Base-by-base conservation (phyloP, 1,140 invertebrate species). In the Bombus huntii region DNA sequence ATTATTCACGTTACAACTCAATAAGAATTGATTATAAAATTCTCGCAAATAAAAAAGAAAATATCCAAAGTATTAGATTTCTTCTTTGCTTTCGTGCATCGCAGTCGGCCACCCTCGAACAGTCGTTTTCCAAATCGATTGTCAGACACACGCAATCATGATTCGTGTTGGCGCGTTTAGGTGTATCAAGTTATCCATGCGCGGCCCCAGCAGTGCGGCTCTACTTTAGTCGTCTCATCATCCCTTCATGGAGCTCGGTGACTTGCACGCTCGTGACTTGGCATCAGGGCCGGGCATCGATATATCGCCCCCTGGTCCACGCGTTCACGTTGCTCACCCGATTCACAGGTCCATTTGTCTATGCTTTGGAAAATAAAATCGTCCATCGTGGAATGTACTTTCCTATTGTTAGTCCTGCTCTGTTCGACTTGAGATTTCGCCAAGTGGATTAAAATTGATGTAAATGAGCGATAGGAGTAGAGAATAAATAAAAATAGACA, bases 141-240 rank as follows among this genome's bases (percentile, higher is more conserved):
- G 39, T 31, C 77, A 81, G 83, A 90, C 80, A 73, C 79, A 77
- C 73, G 59, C 74, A 86, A 89, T 85, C 88, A 80, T 87, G 65
- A 47, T 74, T 28, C 70, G 80, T 78, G 72, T 88, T 59, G 82
- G 57, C 76, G 53, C 71, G 78, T 72, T 85, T 88, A 87, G 86
- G 75, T 89, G 85, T 91, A 92, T 92, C 90, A 91, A 82, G 87
- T 91, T 91, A 90, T 92, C 83, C 88, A 76, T 82, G 65, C 42
- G 66, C 75, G 75, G 37, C 57, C 72, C 42, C 76, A 57, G 34
- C 57, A 68, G 57, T 66, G 37, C 5, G 39, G 74, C 77, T 87
- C 88, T 87, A 89, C 86, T 90, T 91, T 86, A 77, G 88, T 75
- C 87, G 74, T 89, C 86, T 91, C 90, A 89, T 92, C 91, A 86